phyloP scores from a whole-genome alignment of 1,140 invertebrate species.

The Anastatus disparis region DNA sequence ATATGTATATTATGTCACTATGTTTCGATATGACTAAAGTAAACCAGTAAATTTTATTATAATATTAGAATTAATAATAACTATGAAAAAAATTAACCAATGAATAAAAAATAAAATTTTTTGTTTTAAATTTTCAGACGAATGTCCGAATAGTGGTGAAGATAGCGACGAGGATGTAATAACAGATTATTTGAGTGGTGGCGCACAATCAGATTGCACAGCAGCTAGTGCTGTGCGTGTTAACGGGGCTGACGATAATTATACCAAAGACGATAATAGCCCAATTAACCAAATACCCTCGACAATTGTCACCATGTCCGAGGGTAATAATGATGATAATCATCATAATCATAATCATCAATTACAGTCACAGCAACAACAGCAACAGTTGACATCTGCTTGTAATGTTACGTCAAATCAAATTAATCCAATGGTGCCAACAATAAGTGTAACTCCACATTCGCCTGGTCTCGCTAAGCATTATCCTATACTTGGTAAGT shows the following conservation, averaged over 20 bases:
- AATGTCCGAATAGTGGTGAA: conserved; percentile 71
- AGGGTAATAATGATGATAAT: conserved; percentile 47
- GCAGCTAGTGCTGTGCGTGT: conserved; percentile 13
- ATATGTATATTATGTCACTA: too few relatives aligned
- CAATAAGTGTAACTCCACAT: conserved; percentile 87
- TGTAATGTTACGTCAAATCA: conserved; percentile 43
- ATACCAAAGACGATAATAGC: conserved; percentile 61
- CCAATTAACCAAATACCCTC: conserved; percentile 31
- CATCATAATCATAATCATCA: neutral
- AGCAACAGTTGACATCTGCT: too few relatives aligned
- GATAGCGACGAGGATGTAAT: conserved; percentile 78
- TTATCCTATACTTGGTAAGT: conserved; percentile 72
- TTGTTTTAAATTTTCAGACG: conserved; percentile 58
- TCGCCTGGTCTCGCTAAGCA: conserved; percentile 75
- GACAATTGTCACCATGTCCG: conserved; percentile 55
- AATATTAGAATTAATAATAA: too few relatives aligned
- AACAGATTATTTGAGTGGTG: conserved; percentile 71
- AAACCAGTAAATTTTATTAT: too few relatives aligned
- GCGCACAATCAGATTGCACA: conserved; percentile 26
- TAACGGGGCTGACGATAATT: conserved; percentile 48
- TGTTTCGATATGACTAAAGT: too few relatives aligned
- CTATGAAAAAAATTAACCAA: too few relatives aligned
- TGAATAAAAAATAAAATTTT: too few relatives aligned
- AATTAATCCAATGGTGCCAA: conserved; percentile 74
- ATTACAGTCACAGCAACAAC: neutral